phyloP scores from a whole-genome alignment of 2,113 vertebrate species.

The Micronycteris hirsuta region DNA sequence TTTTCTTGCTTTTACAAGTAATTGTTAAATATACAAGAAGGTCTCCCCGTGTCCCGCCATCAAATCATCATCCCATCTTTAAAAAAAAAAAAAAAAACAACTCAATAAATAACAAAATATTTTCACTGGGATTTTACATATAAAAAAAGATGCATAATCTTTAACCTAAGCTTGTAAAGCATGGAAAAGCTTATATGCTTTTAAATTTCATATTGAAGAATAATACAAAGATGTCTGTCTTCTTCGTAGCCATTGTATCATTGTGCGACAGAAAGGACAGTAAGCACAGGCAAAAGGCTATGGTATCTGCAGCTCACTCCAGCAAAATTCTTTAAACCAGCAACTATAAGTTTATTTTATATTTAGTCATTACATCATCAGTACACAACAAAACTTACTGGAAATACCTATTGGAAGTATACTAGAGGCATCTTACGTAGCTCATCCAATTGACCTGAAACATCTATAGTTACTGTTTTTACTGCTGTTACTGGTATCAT shows the following conservation, averaged over 20 bases:
- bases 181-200: background rate
- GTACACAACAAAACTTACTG: background rate
- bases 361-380: background rate
- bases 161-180: background rate
- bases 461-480: background rate
- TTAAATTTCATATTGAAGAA: background rate
- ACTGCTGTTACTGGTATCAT: background rate
- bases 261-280: background rate
- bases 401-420: background rate
- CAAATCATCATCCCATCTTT: background rate
- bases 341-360: slow-evolving; percentile 14
- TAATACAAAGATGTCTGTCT: slow-evolving; percentile 4
- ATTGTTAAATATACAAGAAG: background rate
- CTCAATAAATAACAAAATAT: slow-evolving; percentile 23
- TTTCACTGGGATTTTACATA: slow-evolving; percentile 8
- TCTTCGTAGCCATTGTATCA: background rate
- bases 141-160: background rate
- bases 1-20: background rate
- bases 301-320: background rate
- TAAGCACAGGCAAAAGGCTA: background rate
- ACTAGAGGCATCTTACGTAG: background rate
- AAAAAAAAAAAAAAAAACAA: background rate
- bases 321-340: slow-evolving; percentile 3
- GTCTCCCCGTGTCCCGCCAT: background rate
- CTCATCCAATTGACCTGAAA: background rate